Evolutionary conservation across 1,140 invertebrate species (phyloP).

Genomic region (Bombus fervidus): DNA sequence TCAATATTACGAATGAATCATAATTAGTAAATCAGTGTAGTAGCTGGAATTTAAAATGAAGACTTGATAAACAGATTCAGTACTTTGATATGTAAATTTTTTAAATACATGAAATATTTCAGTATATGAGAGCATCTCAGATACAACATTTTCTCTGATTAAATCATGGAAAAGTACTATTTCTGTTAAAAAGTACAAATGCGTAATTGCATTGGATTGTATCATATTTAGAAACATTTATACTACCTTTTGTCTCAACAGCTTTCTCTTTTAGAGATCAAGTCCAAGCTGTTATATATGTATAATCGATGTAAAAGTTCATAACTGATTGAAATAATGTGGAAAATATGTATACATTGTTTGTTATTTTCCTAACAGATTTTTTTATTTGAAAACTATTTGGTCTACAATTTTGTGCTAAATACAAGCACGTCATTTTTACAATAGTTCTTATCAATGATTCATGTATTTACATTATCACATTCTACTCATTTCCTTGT

Average conservation of each 20-base stretch:
- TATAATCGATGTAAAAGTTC: constrained; percentile 27
- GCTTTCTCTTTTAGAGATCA: neutral
- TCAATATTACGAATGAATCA: neutral
- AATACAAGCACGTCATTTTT: neutral
- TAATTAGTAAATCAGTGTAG: neutral
- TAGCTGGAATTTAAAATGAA: neutral
- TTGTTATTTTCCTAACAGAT: neutral
- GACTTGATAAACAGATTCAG: neutral
- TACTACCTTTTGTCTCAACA: neutral
- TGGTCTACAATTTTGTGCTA: neutral
- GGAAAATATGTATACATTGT: neutral
- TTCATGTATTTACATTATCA: too few relatives aligned
- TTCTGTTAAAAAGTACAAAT: neutral
- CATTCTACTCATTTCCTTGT: too few relatives aligned
- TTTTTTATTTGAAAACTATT: neutral
- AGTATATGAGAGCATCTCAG: neutral
- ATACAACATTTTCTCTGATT: neutral
- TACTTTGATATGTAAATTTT: neutral
- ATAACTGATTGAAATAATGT: constrained; percentile 11
- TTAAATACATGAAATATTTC: neutral
- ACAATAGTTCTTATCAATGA: neutral
- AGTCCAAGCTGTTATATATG: neutral
- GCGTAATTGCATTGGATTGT: too few relatives aligned
- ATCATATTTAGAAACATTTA: neutral
- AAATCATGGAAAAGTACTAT: neutral